Evolutionary conservation across 2,797 vertebrate species (phyloP).

Genomic region (Eremophila alpestris): DNA sequence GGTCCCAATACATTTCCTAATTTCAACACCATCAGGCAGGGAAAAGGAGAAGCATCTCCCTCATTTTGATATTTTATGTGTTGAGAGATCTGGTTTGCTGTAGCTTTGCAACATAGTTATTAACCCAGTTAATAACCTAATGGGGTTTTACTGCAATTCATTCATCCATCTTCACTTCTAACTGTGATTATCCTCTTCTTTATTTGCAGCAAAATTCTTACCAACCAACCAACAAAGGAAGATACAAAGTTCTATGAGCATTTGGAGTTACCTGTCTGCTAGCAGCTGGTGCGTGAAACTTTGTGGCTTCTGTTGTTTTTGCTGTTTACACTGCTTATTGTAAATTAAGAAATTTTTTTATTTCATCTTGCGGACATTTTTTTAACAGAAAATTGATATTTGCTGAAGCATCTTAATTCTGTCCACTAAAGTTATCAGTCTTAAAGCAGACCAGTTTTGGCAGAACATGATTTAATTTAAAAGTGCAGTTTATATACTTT

Average conservation of each 20-base stretch:
- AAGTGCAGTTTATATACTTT: conserved; percentile 65
- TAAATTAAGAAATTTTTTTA: conserved; percentile 75
- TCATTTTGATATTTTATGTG: neutral
- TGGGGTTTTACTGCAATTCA: neutral
- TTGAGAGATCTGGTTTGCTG: neutral
- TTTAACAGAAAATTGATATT: conserved; percentile 74
- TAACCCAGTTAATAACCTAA: neutral
- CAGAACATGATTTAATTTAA: conserved; percentile 54
- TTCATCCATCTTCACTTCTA: neutral
- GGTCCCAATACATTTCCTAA: neutral
- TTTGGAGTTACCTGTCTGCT: conserved; percentile 47
- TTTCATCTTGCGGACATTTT: conserved; percentile 74
- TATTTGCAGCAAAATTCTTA: conserved; percentile 96
- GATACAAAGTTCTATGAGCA: conserved; percentile 96
- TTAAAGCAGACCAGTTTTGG: conserved; percentile 60
- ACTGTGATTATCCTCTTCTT: conserved; percentile 21
- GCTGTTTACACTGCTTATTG: conserved; percentile 76
- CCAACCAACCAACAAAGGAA: conserved; percentile 98
- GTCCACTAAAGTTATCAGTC: conserved; percentile 46
- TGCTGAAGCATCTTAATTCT: conserved; percentile 65
- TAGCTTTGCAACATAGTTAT: neutral
- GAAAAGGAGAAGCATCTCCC: neutral
- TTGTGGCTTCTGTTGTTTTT: conserved; percentile 69
- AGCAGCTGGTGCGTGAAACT: conserved; percentile 66
- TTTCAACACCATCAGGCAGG: neutral